These are phyloP conservation scores for Leptopilina syphax DNA, from an alignment of 2,888 invertebrate species.

Conservation along the genomic window DNA sequence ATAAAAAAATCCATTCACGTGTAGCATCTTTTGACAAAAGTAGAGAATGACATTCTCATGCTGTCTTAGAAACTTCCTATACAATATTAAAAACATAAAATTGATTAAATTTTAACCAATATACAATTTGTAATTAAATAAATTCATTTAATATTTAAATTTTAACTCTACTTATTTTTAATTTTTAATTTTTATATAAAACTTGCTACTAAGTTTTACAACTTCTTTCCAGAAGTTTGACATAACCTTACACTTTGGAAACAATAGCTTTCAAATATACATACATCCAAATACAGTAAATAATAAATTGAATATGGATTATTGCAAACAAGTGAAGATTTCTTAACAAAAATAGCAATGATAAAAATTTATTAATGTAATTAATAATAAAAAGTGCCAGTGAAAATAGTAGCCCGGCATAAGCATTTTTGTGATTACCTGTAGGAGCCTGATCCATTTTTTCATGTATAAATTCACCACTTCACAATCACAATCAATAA, in stretches of 20 bases:
- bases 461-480: conserved; percentile 14
- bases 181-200: too few species aligned
- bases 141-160: too few species aligned
- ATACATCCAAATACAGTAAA: background rate
- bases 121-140: too few species aligned
- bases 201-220: too few species aligned
- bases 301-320: background rate
- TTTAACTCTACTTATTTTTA: too few species aligned
- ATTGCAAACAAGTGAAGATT: background rate
- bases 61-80: too few species aligned
- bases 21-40: too few species aligned
- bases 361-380: background rate
- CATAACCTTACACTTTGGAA: conserved; percentile 29
- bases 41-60: too few species aligned
- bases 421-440: conserved; percentile 62
- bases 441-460: conserved; percentile 74
- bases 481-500: background rate
- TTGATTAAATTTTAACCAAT: too few species aligned
- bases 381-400: background rate
- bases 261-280: background rate
- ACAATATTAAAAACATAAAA: too few species aligned
- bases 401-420: conserved; percentile 30
- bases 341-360: background rate
- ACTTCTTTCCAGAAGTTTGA: background rate
- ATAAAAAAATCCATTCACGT: too few species aligned